Evolutionary conservation across 1,140 invertebrate species (phyloP).

Genomic region (Solenopsis invicta): DNA sequence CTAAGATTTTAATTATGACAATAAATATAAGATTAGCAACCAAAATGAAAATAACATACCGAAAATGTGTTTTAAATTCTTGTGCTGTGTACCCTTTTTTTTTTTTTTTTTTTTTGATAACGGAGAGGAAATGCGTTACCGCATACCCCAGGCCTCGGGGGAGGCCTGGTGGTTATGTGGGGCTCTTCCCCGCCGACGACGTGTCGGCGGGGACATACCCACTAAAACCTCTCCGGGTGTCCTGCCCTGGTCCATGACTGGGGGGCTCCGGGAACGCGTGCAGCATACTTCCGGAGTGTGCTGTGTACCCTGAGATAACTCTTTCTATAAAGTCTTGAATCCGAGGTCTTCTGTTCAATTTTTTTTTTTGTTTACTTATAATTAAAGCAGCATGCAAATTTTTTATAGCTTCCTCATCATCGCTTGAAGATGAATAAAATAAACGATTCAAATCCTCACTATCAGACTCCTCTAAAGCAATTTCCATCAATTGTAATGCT

Average conservation of each 20-base stretch:
- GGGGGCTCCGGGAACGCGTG: too few species aligned
- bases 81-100: too few species aligned
- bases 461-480: neutral
- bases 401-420: neutral
- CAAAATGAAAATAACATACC: neutral
- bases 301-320: neutral
- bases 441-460: neutral
- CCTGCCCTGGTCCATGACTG: too few species aligned
- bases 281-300: too few species aligned
- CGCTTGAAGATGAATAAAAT: neutral
- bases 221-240: too few species aligned
- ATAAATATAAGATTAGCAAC: neutral
- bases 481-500: neutral
- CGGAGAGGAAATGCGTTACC: too few species aligned
- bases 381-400: neutral
- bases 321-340: neutral
- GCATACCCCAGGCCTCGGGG: too few species aligned
- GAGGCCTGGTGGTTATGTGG: too few species aligned
- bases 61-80: neutral
- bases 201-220: too few species aligned
- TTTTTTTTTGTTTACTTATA: neutral
- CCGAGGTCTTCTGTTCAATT: neutral
- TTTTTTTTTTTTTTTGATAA: too few species aligned
- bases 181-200: too few species aligned
- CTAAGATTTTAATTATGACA: neutral